Evolutionary conservation across 2,113 vertebrate species (phyloP).

Genomic region (Brachyhypopomus occidentalis): DNA sequence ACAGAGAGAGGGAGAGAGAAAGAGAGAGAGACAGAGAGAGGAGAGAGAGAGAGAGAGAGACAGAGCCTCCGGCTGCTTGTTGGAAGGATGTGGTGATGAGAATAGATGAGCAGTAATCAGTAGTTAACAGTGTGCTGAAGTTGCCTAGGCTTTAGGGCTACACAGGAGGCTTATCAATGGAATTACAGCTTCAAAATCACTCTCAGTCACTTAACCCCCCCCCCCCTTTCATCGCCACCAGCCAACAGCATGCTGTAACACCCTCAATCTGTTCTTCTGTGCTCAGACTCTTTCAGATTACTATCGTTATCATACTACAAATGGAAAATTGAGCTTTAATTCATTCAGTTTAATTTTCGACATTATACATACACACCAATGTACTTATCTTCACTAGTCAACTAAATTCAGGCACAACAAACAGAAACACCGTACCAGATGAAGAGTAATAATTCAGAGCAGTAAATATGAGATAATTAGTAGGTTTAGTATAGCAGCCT

Average conservation of each 20-base stretch:
- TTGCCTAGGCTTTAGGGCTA: constrained; percentile 27
- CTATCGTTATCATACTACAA: not conserved
- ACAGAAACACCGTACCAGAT: too few species aligned
- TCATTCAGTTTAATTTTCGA: not conserved
- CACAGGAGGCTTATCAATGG: constrained; percentile 55
- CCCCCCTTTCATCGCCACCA: not conserved
- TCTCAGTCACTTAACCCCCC: not conserved
- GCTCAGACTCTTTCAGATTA: not conserved
- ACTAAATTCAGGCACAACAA: too few species aligned
- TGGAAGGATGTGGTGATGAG: constrained; percentile 76
- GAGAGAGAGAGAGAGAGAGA: constrained; percentile 49
- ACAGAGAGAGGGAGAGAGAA: constrained; percentile 12
- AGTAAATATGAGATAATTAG: too few species aligned
- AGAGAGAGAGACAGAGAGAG: constrained; percentile 12
- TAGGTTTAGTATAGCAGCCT: too few species aligned
- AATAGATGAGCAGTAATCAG: constrained; percentile 67
- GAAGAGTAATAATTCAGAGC: too few species aligned
- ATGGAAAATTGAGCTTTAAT: not conserved
- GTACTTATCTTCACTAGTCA: too few species aligned
- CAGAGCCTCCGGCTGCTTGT: constrained; percentile 75
- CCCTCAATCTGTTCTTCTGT: not conserved
- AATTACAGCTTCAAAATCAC: constrained; percentile 24
- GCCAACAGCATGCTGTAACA: too few species aligned
- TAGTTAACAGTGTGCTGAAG: constrained; percentile 57
- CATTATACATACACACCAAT: too few species aligned